Evolutionary conservation across 2,113 vertebrate species (phyloP).

Genomic region (Dinomys branickii): DNA sequence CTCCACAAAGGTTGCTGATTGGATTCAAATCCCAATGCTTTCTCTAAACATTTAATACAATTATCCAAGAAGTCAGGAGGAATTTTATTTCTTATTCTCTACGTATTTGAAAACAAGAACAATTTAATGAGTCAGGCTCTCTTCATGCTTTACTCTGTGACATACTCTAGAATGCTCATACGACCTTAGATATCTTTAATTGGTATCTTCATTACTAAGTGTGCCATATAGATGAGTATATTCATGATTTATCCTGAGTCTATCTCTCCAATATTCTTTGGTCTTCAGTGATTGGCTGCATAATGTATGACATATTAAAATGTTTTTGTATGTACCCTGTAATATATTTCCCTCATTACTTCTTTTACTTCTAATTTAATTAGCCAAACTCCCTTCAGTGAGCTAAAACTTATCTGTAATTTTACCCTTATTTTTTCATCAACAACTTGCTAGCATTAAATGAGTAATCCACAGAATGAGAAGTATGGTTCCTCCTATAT

Average conservation of each 20-base stretch:
- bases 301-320: slow-evolving; percentile 19
- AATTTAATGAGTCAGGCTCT: background rate
- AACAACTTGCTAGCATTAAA: slow-evolving; percentile 39
- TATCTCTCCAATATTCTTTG: background rate
- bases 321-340: background rate
- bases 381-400: slow-evolving; percentile 15
- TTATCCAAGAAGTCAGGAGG: background rate
- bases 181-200: background rate
- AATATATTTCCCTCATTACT: background rate
- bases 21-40: background rate
- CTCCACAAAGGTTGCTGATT: background rate
- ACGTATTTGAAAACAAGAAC: slow-evolving; percentile 17
- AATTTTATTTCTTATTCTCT: background rate
- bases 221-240: background rate
- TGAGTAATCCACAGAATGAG: background rate
- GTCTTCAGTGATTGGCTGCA: background rate
- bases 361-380: slow-evolving; percentile 22
- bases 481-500: background rate
- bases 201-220: slow-evolving; percentile 9
- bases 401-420: background rate
- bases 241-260: background rate
- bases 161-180: background rate
- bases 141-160: background rate
- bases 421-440: background rate
- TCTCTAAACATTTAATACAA: background rate